These are phyloP conservation scores for Furnarius figulus DNA, from an alignment of 2,113 vertebrate species.

Conservation along the genomic window DNA sequence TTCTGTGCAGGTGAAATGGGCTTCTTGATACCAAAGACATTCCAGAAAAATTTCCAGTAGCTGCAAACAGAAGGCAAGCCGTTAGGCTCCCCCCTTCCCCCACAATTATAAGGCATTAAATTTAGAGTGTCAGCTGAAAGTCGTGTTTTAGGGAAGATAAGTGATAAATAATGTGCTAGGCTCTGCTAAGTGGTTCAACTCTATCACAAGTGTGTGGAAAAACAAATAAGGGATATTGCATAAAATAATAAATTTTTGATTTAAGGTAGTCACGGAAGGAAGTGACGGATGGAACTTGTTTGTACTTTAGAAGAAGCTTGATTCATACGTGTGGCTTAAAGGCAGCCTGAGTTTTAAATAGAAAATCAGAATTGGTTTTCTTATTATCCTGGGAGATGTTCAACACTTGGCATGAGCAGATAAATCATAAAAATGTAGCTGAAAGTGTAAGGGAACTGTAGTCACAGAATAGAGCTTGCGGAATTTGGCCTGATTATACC, in stretches of 20 bases:
- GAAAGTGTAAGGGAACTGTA: not conserved
- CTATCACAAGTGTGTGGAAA: not conserved
- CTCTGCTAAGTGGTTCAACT: slow-evolving; percentile 1
- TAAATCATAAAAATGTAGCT: slow-evolving; percentile 19
- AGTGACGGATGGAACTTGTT: not conserved
- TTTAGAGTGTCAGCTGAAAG: slow-evolving; percentile 1
- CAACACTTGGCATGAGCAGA: not conserved
- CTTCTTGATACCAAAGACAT: not conserved
- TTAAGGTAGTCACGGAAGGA: not conserved
- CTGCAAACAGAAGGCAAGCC: not conserved
- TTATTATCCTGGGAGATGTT: slow-evolving; percentile 37
- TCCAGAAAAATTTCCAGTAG: not conserved
- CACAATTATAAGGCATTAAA: slow-evolving; percentile 1
- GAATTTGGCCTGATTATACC: slow-evolving; percentile 33
- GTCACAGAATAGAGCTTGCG: not conserved
- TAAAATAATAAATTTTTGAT: slow-evolving; percentile 26
- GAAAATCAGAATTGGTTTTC: slow-evolving; percentile 24
- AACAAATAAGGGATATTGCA: slow-evolving; percentile 35
- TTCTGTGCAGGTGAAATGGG: not conserved
- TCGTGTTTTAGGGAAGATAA: not conserved
- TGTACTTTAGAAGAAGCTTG: not conserved
- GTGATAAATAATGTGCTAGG: slow-evolving; percentile 10
- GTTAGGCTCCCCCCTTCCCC: not conserved
- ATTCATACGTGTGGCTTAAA: not conserved
- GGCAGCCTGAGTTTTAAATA: slow-evolving; percentile 26